These are phyloP conservation scores for Sander vitreus DNA, from an alignment of 2,113 vertebrate genomes.

Conservation along the genomic window DNA sequence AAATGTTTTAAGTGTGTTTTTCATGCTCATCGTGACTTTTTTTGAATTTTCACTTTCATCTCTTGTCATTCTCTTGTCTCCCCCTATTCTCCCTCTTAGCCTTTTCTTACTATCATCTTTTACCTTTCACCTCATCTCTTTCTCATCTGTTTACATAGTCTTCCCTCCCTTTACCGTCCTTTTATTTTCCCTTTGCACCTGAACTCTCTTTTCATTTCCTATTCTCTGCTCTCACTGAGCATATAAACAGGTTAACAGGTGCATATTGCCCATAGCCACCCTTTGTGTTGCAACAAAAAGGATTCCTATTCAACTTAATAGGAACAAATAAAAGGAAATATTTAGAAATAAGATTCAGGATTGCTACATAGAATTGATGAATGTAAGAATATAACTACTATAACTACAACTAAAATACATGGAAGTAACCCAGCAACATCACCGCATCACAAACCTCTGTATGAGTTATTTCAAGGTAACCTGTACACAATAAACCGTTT, in stretches of 20 bases:
- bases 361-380: neutral
- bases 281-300: neutral
- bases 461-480: neutral
- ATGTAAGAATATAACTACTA: neutral
- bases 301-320: neutral
- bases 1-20: no score
- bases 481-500: neutral
- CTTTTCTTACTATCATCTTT: neutral
- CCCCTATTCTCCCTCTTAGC: neutral
- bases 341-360: neutral
- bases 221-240: neutral
- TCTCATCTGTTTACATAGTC: neutral
- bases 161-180: neutral
- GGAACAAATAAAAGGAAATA: neutral
- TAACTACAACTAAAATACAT: neutral
- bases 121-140: neutral
- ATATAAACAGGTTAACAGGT: conserved; percentile 40
- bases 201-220: neutral
- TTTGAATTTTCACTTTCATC: neutral
- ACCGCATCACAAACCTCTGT: neutral
- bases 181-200: neutral
- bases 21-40: no score
- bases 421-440: neutral
- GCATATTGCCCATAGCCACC: neutral
- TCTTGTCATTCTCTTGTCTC: neutral